Evolutionary conservation across 1,140 invertebrate species (phyloP), one percentile per base, ranked within the genome.

Genomic region (Euschistus heros): DNA sequence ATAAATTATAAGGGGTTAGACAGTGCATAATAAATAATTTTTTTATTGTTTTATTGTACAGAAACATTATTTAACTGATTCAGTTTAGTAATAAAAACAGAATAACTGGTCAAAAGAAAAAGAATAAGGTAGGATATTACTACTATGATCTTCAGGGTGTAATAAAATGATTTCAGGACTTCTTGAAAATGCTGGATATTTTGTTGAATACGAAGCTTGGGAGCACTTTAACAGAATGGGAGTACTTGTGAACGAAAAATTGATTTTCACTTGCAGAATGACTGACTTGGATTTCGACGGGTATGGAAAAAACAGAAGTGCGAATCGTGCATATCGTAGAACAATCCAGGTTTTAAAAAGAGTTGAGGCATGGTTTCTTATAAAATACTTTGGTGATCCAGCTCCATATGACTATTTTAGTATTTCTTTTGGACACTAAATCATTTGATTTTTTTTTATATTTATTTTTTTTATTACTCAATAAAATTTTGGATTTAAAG

Each of bases 151-250:
- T n/a, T 30, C 30, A 30, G 3, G 3, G 8, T 37, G 13, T 4
- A 2, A 6, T 37, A 37, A 37, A 37, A 37, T 37, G 7, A 37
- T 37, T 37, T 37, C 33, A 37, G 33, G 33, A 10, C 33, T 37
- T 37, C 33, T 37, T 10, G 33, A 37, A 37, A 22, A 26, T 26
- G 54, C 18, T 20, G 54, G 54, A 22, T 57, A 57, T 26, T 24
- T 24, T 57, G 54, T 57, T 27, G 15, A 57, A 26, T 24, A 15
- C 3, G 24, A 26, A 10, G 18, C 54, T 26, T 57, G 54, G 59
- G 59, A 61, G n/a, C 30, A 42, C 17, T 37, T 37, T 10, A 30
- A 61, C 22, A 61, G 59, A 42, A 37, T 61, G 59, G 37, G n/a
- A n/a, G 20, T 61, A 33, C 30, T 42, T 10, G 33, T 61, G 2